A percentile compares a stretch with the other conserved stretches of the same genome.
These are phyloP conservation scores for Poeciliopsis retropinna DNA, from an alignment of 2,113 vertebrate genomes.

Conservation along the genomic window DNA sequence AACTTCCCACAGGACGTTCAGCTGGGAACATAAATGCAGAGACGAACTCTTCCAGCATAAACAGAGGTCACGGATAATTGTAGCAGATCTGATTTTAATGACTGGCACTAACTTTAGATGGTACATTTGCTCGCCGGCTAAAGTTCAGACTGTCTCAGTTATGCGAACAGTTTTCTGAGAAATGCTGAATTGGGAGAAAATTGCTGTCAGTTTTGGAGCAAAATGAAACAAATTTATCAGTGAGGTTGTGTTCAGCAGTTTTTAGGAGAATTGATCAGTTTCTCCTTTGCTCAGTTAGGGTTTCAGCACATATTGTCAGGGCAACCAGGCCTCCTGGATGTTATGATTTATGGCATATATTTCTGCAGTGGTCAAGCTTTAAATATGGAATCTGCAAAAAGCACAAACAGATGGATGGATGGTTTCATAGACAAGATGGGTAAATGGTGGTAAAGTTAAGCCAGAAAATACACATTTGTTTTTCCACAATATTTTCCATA, in stretches of 20 bases:
- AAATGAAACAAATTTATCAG: not conserved
- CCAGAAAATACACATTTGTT: not conserved
- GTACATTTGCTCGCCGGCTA: not conserved
- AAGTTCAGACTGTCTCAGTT: not conserved
- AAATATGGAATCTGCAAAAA: not conserved
- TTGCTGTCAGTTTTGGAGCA: not conserved
- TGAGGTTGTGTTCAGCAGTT: not conserved
- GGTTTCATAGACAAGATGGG: too few species aligned
- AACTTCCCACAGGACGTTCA: conserved; percentile 29
- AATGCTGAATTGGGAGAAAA: not conserved
- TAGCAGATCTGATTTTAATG: conserved; percentile 15
- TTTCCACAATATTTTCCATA: not conserved
- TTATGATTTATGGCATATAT: not conserved
- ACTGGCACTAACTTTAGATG: not conserved
- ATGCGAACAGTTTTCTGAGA: not conserved
- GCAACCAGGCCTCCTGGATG: too few species aligned
- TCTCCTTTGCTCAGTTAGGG: not conserved
- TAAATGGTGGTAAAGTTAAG: too few species aligned
- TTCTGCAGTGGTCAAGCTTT: not conserved
- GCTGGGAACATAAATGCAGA: conserved; percentile 25
- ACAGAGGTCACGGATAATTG: not conserved
- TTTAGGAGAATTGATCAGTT: not conserved
- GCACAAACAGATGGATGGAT: not conserved
- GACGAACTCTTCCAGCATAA: not conserved
- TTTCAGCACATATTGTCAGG: not conserved